Percentiles rank a stretch among this genome's conserved stretches.
Evolutionary conservation across 2,113 vertebrate genomes (phyloP).

Genomic region (Australoheros scitulus): DNA sequence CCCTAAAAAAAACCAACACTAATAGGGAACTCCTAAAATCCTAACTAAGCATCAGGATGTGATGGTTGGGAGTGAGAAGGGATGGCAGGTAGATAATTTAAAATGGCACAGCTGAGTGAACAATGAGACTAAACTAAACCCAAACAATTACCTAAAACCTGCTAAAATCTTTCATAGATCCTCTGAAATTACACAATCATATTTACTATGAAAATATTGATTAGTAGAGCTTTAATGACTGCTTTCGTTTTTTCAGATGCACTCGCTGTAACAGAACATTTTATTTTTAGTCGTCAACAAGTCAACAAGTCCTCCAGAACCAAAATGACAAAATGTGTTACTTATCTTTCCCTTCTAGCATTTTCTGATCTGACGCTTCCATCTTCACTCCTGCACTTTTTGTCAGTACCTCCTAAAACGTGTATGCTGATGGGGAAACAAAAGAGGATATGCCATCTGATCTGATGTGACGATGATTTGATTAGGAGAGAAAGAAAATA

Average conservation of each 20-base stretch:
- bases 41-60: background rate
- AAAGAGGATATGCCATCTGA: background rate
- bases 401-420: conserved; percentile 1
- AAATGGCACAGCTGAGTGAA: background rate
- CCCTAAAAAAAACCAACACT: background rate
- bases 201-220: background rate
- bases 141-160: background rate
- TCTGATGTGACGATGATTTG: background rate
- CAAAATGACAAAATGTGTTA: conserved; percentile 3
- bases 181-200: background rate
- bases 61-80: background rate
- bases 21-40: background rate
- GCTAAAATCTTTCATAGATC: background rate
- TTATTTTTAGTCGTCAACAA: conserved; percentile 28
- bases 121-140: background rate
- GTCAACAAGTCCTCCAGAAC: conserved; percentile 25
- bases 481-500: background rate
- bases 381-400: background rate
- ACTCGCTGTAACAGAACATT: background rate
- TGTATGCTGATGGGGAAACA: background rate
- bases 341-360: background rate
- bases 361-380: background rate
- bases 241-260: background rate
- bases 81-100: background rate
- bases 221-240: background rate